Percentiles rank a stretch among this genome's conserved stretches.
phyloP scores from a whole-genome alignment of 2,797 vertebrate species.

The Sebastes flavidus region DNA sequence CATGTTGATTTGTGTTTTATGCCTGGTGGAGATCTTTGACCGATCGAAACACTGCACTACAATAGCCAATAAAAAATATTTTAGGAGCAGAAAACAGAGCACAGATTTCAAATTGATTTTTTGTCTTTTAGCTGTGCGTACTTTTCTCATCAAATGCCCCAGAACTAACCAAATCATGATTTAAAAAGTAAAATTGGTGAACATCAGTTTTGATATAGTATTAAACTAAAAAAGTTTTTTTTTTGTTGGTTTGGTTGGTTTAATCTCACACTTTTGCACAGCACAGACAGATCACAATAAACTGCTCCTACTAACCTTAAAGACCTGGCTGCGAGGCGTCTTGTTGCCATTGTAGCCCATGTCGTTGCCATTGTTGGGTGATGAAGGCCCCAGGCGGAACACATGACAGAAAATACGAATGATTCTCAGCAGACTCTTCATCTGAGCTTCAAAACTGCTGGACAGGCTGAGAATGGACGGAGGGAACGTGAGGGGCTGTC shows the following conservation, averaged over 20 bases:
- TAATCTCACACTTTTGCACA: neutral
- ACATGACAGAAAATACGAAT: conserved; percentile 98
- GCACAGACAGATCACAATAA: neutral
- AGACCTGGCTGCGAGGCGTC: conserved; percentile 96
- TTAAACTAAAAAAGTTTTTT: neutral
- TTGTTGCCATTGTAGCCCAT: conserved; percentile 99
- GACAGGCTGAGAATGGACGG: conserved; percentile 85
- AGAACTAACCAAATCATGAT: neutral
- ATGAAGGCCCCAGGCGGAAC: conserved; percentile 94
- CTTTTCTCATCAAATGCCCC: neutral
- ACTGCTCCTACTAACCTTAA: conserved; percentile 88
- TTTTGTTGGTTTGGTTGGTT: neutral
- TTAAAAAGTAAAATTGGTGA: neutral
- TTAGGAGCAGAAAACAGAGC: too few species aligned
- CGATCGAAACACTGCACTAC: neutral
- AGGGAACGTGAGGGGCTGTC: neutral
- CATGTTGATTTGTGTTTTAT: too few species aligned
- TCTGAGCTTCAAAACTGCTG: conserved; percentile 97
- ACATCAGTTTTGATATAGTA: neutral
- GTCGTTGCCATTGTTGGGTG: conserved; percentile 94
- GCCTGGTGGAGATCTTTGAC: neutral
- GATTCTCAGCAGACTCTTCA: conserved; percentile 97
- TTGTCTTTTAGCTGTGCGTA: neutral
- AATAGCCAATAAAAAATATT: neutral
- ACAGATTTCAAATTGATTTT: neutral